Conservation (phyloP, 2,797 vertebrate species). For the Peromyscus attwateri region DNA sequence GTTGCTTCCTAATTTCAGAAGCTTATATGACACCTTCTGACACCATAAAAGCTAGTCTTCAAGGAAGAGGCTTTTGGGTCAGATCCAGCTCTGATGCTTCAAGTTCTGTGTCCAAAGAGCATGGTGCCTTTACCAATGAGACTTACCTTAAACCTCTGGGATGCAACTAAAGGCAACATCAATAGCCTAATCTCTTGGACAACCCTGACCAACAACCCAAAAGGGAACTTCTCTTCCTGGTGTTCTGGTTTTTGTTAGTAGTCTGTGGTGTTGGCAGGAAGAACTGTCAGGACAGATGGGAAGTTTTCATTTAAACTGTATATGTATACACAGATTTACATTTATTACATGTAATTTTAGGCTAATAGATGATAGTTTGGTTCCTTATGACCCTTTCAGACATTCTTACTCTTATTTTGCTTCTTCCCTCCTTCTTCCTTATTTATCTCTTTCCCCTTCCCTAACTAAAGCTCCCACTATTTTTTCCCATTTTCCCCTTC, state of each 20-base stretch:
- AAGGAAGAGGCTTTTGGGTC: neutral
- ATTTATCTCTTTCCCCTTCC: neutral
- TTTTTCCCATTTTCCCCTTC: neutral
- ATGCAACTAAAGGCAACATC: neutral
- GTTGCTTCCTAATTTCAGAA: neutral
- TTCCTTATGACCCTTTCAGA: neutral
- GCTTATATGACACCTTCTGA: neutral
- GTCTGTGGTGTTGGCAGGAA: neutral
- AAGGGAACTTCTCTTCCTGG: neutral
- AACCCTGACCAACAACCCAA: neutral
- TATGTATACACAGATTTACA: neutral
- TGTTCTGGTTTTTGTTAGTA: neutral
- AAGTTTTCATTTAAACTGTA: neutral
- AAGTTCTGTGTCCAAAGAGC: neutral
- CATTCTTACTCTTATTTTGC: neutral
- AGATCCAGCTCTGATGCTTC: neutral
- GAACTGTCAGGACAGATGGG: neutral
- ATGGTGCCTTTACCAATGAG: neutral
- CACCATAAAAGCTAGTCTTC: neutral
- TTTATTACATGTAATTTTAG: neutral
- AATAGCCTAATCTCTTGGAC: neutral
- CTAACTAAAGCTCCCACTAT: neutral
- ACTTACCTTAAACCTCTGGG: neutral
- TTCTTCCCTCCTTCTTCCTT: neutral
- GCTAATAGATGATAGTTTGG: neutral